These are phyloP conservation scores for Stigmatopora nigra DNA, from an alignment of 2,113 vertebrate species.

Conservation along the genomic window DNA sequence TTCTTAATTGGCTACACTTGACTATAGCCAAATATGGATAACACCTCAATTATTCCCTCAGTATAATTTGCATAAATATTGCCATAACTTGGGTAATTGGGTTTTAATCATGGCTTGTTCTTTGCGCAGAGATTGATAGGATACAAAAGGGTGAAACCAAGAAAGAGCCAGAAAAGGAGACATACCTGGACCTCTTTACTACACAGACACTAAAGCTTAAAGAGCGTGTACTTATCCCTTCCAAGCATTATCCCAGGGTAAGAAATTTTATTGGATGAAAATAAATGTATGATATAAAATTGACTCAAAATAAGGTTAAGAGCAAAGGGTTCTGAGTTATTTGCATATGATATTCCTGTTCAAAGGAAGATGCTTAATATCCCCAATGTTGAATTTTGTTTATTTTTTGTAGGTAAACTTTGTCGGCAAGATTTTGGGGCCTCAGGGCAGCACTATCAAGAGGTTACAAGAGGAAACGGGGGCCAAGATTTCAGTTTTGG, in stretches of 20 bases:
- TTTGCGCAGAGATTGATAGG: slow-evolving; percentile 83
- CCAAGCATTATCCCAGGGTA: slow-evolving; percentile 92
- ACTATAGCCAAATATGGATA: not conserved
- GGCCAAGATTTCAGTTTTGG: slow-evolving; percentile 92
- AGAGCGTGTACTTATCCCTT: slow-evolving; percentile 90
- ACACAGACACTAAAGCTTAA: slow-evolving; percentile 92
- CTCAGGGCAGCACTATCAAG: slow-evolving; percentile 97
- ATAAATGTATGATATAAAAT: not conserved
- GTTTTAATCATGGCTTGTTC: not conserved
- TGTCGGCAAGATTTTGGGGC: slow-evolving; percentile 94
- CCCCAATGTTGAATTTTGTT: not conserved
- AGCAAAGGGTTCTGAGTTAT: not conserved
- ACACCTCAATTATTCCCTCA: too few species aligned
- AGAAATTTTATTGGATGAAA: slow-evolving; percentile 21
- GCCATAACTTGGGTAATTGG: too few species aligned
- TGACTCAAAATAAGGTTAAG: too few species aligned
- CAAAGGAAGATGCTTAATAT: not conserved
- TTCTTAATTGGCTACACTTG: not conserved
- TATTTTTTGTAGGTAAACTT: slow-evolving; percentile 81
- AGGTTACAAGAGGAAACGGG: slow-evolving; percentile 95
- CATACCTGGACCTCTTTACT: slow-evolving; percentile 89
- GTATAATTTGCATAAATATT: too few species aligned
- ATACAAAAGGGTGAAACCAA: slow-evolving; percentile 89
- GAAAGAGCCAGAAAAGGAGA: slow-evolving; percentile 84
- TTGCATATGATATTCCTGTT: too few species aligned